Evolutionary conservation across 2,888 invertebrate genomes (phyloP), one percentile per base, ranked within the genome.

Genomic region (Beris chalybata): DNA sequence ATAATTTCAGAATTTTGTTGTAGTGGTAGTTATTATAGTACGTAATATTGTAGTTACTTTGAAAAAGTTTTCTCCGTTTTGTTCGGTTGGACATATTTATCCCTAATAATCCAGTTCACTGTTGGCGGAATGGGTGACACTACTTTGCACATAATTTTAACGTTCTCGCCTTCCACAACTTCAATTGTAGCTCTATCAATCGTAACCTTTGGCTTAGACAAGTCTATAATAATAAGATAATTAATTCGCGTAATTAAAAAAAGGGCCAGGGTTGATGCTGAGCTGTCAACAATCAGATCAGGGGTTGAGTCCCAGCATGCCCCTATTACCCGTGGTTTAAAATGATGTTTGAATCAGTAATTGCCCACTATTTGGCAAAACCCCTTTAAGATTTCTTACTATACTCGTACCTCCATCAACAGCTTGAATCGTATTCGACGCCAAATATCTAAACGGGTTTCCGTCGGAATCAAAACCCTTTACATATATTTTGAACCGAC

Each of bases 401-500:
- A 38, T 38, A n/a, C 22, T 22, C 38, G 29, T 66, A 72, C 71
- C 70, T 68, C 69, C 65, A 31, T 61, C 43, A 29, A 57, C 55
- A 11, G 70, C 81, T 70, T 85, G 85, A 32, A 90, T 84, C 12
- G 89, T 89, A 1, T 89, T 89, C 0, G 86, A 83, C 0, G 89
- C 86, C 0, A 87, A 83, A 71, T 90, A 80, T 69, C 85, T 83
- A 47, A 89, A 78, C 12, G 84, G 83, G 74, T 85, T 86, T 12
- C 85, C 84, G 68, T 82, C 75, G 66, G 83, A 82, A 74, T 89
- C 89, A 47, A 78, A 78, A 2, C 90, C 90, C 71, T 83, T 84
- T 73, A 89, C 88, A 76, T 85, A 84, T 45, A 90, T 82, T 76
- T 88, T 87, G 77, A 89, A 90, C 72, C 86, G 84, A 4, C 84